Evolutionary conservation across 2,888 invertebrate species (phyloP).

Genomic region (Volucella inflata): DNA sequence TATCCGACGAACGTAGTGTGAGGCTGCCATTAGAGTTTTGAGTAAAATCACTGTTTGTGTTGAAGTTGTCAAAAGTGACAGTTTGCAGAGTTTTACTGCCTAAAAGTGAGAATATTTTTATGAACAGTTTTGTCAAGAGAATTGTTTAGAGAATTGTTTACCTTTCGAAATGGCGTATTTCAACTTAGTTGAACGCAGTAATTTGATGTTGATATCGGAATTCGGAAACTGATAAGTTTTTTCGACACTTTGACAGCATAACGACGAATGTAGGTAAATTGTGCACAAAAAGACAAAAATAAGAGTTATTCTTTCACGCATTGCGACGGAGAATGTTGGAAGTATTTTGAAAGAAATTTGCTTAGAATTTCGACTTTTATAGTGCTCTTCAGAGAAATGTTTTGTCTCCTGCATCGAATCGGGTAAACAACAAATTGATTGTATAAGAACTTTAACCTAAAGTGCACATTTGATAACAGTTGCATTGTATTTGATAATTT

Average conservation of each 20-base stretch:
- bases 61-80: slow-evolving; percentile 80
- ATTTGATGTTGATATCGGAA: slow-evolving; percentile 78
- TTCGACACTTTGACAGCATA: slow-evolving; percentile 78
- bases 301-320: slow-evolving; percentile 29
- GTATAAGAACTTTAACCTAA: too few species aligned
- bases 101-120: slow-evolving; percentile 10
- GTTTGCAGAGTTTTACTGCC: slow-evolving; percentile 78
- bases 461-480: too few species aligned
- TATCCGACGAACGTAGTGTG: slow-evolving; percentile 68
- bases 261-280: slow-evolving; percentile 25
- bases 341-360: not conserved
- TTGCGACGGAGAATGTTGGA: slow-evolving; percentile 37
- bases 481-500: too few species aligned
- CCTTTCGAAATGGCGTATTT: slow-evolving; percentile 81
- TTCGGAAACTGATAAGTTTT: slow-evolving; percentile 80
- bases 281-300: slow-evolving; percentile 11
- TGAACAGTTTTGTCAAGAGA: not conserved
- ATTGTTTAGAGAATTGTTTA: slow-evolving; percentile 30
- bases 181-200: slow-evolving; percentile 79
- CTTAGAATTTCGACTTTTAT: slow-evolving; percentile 35
- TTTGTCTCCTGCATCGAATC: not conserved
- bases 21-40: slow-evolving; percentile 77
- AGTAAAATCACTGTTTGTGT: slow-evolving; percentile 77
- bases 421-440: not conserved
- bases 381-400: slow-evolving; percentile 2